Evolutionary conservation across 2,113 vertebrate genomes (phyloP).

Genomic region (Sphyrna mokarran): DNA sequence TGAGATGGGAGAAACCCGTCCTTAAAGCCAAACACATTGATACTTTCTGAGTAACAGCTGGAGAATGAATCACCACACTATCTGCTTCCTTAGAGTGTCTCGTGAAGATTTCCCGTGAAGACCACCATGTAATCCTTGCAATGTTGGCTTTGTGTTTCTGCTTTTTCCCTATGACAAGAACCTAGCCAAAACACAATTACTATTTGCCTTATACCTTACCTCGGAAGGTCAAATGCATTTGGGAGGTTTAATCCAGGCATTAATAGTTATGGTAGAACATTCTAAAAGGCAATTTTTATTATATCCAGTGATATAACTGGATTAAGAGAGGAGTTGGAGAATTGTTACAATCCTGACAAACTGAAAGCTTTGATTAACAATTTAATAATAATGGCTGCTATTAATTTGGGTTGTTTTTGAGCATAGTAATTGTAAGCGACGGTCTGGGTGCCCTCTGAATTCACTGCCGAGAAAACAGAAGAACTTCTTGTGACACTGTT

Average conservation of each 20-base stretch:
- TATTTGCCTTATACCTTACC: not conserved
- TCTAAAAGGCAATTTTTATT: not conserved
- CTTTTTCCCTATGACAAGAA: not conserved
- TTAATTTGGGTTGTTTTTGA: constrained; percentile 1
- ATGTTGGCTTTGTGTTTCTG: not conserved
- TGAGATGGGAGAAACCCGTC: too few relatives aligned
- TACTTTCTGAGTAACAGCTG: not conserved
- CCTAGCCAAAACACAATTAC: not conserved
- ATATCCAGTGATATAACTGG: not conserved
- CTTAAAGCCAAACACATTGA: not conserved
- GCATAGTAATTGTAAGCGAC: not conserved
- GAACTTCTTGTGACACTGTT: constrained; percentile 3
- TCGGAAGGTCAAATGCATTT: not conserved
- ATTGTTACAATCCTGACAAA: not conserved
- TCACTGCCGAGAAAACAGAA: not conserved
- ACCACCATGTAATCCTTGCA: not conserved
- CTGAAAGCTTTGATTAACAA: not conserved
- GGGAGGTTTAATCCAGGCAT: not conserved
- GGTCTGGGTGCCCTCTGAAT: not conserved
- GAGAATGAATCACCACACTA: not conserved
- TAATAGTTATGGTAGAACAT: not conserved
- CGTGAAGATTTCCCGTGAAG: not conserved
- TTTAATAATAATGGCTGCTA: not conserved
- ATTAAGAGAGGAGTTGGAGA: not conserved
- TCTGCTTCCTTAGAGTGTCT: not conserved